Percentiles rank a stretch among this genome's conserved stretches.
These are phyloP conservation scores for Plebejus melissa DNA, from an alignment of 2,888 invertebrate species.

Conservation along the genomic window DNA sequence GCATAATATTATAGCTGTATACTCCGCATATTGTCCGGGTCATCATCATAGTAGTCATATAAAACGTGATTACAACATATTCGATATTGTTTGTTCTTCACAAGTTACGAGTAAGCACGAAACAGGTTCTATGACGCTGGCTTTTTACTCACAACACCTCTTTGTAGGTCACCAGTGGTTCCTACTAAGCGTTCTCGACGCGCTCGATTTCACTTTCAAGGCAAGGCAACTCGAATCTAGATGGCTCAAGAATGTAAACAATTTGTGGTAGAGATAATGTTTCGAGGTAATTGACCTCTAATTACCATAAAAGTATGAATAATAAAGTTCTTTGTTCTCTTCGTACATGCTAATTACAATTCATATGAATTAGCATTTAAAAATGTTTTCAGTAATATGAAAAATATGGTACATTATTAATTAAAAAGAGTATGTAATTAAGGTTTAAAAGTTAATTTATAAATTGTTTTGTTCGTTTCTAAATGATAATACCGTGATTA, in stretches of 20 bases:
- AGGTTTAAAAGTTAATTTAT: neutral
- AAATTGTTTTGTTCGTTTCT: neutral
- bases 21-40: neutral
- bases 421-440: neutral
- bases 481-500: too few relatives aligned
- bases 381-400: neutral
- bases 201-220: conserved; percentile 12
- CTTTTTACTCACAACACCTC: conserved; percentile 26
- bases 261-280: neutral
- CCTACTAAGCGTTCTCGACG: conserved; percentile 17
- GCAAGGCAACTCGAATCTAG: neutral
- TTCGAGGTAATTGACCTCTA: neutral
- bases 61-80: conserved; percentile 5
- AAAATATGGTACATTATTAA: neutral
- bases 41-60: neutral
- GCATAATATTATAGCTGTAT: neutral
- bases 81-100: conserved; percentile 19
- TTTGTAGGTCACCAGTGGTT: conserved; percentile 29
- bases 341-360: neutral
- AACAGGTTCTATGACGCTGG: conserved; percentile 30
- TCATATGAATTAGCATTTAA: neutral
- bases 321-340: conserved; percentile 21
- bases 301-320: conserved; percentile 3
- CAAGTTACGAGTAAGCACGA: conserved; percentile 13
- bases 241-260: neutral